These are phyloP conservation scores for Drosophila birchii DNA, from an alignment of 2,888 invertebrate species.

Conservation along the genomic window DNA sequence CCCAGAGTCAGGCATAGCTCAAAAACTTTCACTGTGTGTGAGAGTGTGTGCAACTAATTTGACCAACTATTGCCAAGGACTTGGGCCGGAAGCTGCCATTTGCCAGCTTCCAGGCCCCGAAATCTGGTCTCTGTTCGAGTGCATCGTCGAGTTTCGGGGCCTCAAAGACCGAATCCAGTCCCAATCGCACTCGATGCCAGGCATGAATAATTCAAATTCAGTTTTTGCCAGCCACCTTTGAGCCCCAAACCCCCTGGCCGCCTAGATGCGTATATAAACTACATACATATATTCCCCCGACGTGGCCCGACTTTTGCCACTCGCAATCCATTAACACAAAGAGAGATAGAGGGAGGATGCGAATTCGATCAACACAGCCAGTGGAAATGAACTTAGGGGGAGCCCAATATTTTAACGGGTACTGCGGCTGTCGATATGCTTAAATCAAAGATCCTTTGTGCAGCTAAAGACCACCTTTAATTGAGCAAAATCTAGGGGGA, in stretches of 20 bases:
- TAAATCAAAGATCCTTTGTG: slow-evolving; percentile 3
- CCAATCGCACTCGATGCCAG: slow-evolving; percentile 16
- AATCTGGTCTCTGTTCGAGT: slow-evolving; percentile 5
- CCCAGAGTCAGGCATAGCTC: background rate
- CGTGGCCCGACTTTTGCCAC: background rate
- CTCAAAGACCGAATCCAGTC: slow-evolving; percentile 24
- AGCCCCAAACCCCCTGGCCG: background rate
- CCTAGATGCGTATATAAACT: too few species aligned
- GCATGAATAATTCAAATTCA: slow-evolving; percentile 33
- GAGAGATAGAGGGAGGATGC: background rate
- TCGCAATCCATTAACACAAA: slow-evolving; percentile 20
- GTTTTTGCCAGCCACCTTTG: slow-evolving; percentile 1
- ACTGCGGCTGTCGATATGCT: background rate
- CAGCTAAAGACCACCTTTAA: background rate
- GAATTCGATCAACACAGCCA: slow-evolving; percentile 5
- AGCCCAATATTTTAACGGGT: background rate
- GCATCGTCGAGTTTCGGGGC: slow-evolving; percentile 17
- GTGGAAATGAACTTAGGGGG: background rate
- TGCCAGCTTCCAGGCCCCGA: background rate
- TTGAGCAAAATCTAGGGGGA: background rate
- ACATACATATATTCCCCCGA: background rate
- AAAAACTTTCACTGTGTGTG: slow-evolving; percentile 15
- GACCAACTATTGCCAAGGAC: slow-evolving; percentile 29
- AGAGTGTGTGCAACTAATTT: slow-evolving; percentile 32
- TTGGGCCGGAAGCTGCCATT: slow-evolving; percentile 4